These are phyloP conservation scores for Toxotes chatareus DNA, from an alignment of 2,113 vertebrate genomes.

Conservation along the genomic window DNA sequence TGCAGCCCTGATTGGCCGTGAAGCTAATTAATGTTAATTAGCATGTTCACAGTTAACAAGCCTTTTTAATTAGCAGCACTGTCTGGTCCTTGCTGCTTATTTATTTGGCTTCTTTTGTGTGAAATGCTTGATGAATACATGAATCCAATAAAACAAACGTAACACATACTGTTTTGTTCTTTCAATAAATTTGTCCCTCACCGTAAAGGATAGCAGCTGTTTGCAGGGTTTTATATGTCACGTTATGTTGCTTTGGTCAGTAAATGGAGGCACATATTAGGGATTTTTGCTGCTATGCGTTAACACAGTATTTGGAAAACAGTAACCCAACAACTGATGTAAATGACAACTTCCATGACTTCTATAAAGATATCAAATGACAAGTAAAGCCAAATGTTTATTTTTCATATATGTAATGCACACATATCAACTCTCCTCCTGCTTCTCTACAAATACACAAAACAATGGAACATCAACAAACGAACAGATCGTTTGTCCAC, in stretches of 20 bases:
- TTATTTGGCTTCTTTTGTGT: constrained; percentile 33
- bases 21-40: constrained; percentile 93
- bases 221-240: neutral
- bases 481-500: neutral
- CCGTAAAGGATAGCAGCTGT: neutral
- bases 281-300: neutral
- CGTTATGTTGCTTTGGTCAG: neutral
- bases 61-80: constrained; percentile 20
- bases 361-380: neutral
- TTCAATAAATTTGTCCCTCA: constrained; percentile 7
- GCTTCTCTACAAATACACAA: too few relatives aligned
- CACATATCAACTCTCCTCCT: neutral
- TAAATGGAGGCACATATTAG: neutral
- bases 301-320: neutral
- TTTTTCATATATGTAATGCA: neutral
- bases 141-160: constrained; percentile 14
- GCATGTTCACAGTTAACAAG: constrained; percentile 70
- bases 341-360: neutral
- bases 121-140: constrained; percentile 6
- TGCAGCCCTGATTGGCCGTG: constrained; percentile 77
- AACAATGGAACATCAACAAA: neutral
- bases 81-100: constrained; percentile 25
- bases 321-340: neutral
- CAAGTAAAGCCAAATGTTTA: neutral
- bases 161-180: neutral